Conservation (phyloP, 2,888 invertebrate species). For the Allophyes oxyacanthae region DNA sequence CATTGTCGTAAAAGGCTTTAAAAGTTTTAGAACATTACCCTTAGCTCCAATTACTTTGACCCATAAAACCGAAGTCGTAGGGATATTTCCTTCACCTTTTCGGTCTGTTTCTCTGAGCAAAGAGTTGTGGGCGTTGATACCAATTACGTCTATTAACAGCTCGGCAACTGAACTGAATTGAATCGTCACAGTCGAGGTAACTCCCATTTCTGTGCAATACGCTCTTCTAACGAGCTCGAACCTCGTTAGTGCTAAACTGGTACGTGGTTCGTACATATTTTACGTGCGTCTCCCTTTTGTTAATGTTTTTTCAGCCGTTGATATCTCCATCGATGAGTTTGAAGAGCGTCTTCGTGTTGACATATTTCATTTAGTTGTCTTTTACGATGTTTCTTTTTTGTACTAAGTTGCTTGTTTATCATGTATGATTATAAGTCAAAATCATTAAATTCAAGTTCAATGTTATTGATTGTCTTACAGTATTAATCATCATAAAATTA, state of each 20-base stretch:
- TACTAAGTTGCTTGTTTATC: too few species aligned
- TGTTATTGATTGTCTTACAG: too few species aligned
- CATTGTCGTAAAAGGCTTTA: not conserved
- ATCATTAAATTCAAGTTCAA: not conserved
- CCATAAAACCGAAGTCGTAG: not conserved
- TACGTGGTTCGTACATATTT: conserved; percentile 40
- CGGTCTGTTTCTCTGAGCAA: conserved; percentile 5
- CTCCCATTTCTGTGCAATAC: conserved; percentile 45
- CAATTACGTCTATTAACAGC: conserved; percentile 60
- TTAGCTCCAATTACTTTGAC: not conserved
- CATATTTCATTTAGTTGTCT: conserved; percentile 2
- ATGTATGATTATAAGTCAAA: not conserved
- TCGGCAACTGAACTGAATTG: conserved; percentile 48
- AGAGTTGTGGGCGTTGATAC: conserved; percentile 21
- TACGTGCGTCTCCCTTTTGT: conserved; percentile 20
- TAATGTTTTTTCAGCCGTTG: conserved; percentile 20
- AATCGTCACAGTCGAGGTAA: conserved; percentile 55
- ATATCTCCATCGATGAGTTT: conserved; percentile 12
- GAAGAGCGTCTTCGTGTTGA: conserved; percentile 12
- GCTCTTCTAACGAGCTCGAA: conserved; percentile 61
- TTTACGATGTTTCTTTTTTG: too few species aligned
- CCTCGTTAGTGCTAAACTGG: conserved; percentile 61
- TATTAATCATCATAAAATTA: not conserved
- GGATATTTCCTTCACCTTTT: conserved; percentile 5
- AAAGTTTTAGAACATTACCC: not conserved